A percentile compares a stretch with the other conserved stretches of the same genome.
Evolutionary conservation across 2,888 invertebrate genomes (phyloP).

Genomic region (Tiliacea aurago): DNA sequence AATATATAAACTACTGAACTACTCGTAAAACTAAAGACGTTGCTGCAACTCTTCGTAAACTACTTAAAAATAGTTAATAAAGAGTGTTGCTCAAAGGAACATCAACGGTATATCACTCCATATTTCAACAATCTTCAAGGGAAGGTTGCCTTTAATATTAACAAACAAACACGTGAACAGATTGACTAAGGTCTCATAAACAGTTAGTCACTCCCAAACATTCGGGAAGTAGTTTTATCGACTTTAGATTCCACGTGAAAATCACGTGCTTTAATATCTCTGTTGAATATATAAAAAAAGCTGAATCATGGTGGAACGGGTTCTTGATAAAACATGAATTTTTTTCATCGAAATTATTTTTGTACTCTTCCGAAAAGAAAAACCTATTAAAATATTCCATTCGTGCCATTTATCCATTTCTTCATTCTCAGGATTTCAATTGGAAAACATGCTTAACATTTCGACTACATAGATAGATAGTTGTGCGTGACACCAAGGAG

Average conservation of each 20-base stretch:
- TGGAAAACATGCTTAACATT: not conserved
- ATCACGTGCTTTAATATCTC: not conserved
- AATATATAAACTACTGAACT: constrained; percentile 11
- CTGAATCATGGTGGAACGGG: not conserved
- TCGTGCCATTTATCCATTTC: not conserved
- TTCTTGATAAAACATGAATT: not conserved
- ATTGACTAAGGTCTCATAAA: constrained; percentile 67
- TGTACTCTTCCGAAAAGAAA: constrained; percentile 9
- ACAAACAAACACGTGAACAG: constrained; percentile 55
- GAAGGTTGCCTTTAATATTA: constrained; percentile 75
- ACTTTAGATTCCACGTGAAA: constrained; percentile 18
- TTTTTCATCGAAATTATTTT: constrained; percentile 14
- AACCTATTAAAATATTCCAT: constrained; percentile 22
- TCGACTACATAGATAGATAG: not conserved
- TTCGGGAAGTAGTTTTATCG: constrained; percentile 41
- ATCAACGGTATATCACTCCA: constrained; percentile 45
- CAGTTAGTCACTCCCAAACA: constrained; percentile 48
- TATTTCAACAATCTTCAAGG: constrained; percentile 76
- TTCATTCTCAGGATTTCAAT: not conserved
- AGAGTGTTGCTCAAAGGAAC: constrained; percentile 38
- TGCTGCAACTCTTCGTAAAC: constrained; percentile 7
- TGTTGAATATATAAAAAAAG: not conserved
- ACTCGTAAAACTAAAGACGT: constrained; percentile 4
- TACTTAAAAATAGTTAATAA: constrained; percentile 35
- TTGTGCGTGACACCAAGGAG: not conserved